These are phyloP conservation scores for Megalops cyprinoides DNA, from an alignment of 2,797 vertebrate genomes.

Conservation along the genomic window DNA sequence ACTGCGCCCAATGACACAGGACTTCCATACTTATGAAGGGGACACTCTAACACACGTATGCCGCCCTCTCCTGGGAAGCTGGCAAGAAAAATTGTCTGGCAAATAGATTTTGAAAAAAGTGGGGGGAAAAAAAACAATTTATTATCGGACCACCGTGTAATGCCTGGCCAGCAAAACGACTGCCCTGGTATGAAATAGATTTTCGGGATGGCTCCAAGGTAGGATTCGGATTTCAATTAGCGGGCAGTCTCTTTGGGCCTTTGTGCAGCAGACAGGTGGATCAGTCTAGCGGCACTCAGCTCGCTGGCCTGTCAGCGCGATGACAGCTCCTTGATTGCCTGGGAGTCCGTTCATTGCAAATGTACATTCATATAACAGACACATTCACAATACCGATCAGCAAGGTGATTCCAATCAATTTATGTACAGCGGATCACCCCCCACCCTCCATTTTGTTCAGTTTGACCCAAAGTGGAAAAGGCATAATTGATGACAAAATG, in stretches of 20 bases:
- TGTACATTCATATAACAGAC: background rate
- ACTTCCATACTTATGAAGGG: background rate
- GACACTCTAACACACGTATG: background rate
- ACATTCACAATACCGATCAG: background rate
- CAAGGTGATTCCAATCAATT: conserved; percentile 4
- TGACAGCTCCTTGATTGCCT: conserved; percentile 13
- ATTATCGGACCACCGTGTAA: conserved; percentile 1
- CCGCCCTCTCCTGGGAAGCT: background rate
- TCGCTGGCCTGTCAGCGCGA: background rate
- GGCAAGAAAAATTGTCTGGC: conserved; percentile 1
- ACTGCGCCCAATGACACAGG: background rate
- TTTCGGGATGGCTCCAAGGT: conserved; percentile 8
- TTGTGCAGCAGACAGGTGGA: conserved; percentile 11
- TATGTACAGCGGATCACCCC: background rate
- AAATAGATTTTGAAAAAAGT: conserved; percentile 4
- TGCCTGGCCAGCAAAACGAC: background rate
- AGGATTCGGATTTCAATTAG: conserved; percentile 10
- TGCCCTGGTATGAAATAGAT: conserved; percentile 11
- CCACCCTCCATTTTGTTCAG: background rate
- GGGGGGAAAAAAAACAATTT: background rate
- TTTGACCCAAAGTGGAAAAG: background rate
- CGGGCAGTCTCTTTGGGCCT: conserved; percentile 8
- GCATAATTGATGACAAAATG: background rate
- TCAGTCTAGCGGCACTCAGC: conserved; percentile 9
- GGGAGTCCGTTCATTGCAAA: conserved; percentile 4